These are phyloP conservation scores for Acholoe squamosa DNA, from an alignment of 2,888 invertebrate genomes.

Conservation along the genomic window DNA sequence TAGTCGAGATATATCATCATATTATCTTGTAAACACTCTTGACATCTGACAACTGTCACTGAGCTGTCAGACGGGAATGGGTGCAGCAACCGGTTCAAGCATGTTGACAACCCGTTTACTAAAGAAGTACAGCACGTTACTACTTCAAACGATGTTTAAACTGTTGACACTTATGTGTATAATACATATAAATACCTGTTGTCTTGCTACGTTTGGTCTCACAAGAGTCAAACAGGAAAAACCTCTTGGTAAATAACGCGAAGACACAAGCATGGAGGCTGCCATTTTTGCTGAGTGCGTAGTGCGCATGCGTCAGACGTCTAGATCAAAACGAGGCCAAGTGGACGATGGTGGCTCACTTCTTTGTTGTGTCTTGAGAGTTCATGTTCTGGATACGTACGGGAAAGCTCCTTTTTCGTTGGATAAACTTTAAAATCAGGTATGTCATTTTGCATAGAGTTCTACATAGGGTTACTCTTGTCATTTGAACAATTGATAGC, in stretches of 20 bases:
- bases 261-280: constrained; percentile 65
- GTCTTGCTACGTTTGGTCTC: constrained; percentile 30
- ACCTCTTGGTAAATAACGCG: constrained; percentile 63
- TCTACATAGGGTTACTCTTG: background rate
- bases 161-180: too few relatives aligned
- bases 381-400: constrained; percentile 35
- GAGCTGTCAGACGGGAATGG: background rate
- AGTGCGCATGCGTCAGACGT: constrained; percentile 64
- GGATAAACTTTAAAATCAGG: background rate
- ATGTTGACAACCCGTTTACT: background rate
- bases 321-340: constrained; percentile 55
- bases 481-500: background rate
- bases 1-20: background rate
- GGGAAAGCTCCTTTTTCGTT: background rate
- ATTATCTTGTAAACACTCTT: background rate
- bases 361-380: constrained; percentile 58
- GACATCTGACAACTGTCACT: background rate
- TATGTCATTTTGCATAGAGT: background rate
- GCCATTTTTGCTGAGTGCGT: constrained; percentile 63
- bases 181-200: constrained; percentile 43
- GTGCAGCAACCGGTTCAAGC: background rate
- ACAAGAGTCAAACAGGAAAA: constrained; percentile 47
- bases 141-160: background rate
- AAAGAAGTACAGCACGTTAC: background rate
- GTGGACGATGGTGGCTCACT: constrained; percentile 35